These are phyloP conservation scores for Eptesicus fuscus DNA, from an alignment of 2,113 vertebrate genomes.

Conservation along the genomic window DNA sequence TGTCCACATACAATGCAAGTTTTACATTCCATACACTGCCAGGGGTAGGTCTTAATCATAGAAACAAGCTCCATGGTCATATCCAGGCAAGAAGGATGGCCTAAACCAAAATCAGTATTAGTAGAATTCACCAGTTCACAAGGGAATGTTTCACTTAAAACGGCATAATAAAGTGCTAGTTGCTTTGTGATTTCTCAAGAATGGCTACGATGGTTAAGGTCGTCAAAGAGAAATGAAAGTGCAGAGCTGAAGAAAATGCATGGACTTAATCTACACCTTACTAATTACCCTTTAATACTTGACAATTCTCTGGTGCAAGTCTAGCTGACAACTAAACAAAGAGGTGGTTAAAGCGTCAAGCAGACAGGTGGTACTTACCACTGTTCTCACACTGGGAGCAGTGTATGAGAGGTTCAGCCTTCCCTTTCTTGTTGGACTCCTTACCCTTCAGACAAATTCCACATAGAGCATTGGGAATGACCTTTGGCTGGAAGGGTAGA, in stretches of 20 bases:
- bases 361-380: constrained; percentile 87
- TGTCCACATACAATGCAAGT: constrained; percentile 96
- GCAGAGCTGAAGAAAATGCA: background rate
- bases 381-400: constrained; percentile 99
- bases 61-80: constrained; percentile 92
- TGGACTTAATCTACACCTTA: background rate
- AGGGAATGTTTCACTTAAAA: constrained; percentile 32
- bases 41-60: constrained; percentile 96
- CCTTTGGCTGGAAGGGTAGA: constrained; percentile 99
- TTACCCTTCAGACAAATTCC: constrained; percentile 99
- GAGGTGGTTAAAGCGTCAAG: constrained; percentile 1
- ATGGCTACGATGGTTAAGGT: background rate
- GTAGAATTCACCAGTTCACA: constrained; percentile 57
- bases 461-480: constrained; percentile 99
- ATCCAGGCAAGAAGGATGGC: constrained; percentile 98
- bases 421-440: constrained; percentile 98
- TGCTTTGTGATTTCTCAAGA: constrained; percentile 28
- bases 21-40: constrained; percentile 99
- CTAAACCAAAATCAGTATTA: constrained; percentile 85
- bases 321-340: background rate
- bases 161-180: constrained; percentile 23
- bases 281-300: background rate
- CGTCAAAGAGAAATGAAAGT: background rate
- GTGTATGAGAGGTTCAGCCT: constrained; percentile 96
- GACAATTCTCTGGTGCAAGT: background rate